Base-by-base conservation (phyloP, 2,113 vertebrate genomes). In the Ahaetulla prasina region DNA sequence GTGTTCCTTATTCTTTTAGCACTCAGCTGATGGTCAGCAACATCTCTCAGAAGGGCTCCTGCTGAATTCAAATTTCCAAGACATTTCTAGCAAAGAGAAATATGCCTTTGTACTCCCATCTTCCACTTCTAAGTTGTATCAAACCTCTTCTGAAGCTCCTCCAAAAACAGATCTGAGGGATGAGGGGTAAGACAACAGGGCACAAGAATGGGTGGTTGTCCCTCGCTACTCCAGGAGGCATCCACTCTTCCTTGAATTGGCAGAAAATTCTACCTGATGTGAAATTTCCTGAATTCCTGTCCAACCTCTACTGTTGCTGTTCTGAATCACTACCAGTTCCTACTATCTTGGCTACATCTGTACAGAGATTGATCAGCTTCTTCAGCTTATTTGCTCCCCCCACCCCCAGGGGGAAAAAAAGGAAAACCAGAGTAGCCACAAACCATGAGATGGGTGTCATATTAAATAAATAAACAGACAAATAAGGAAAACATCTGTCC, bases 341-440 rank as follows among this genome's bases (percentile, higher is more conserved):
- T 80, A 8, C 35, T 80, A 43, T 39, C 8, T 18, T 43, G 35
- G 35, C 18, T 43, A 80, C 9, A 80, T 43, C 74, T 80, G 8
- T 80, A 39, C 18, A 80, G 35, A 39, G 35, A 22, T 80, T 80
- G 74, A 39, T 9, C 74, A 80, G 35, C 35, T 43, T 43, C n/a
- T 74, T 39, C 43, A 86, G 45, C 45, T 47, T 86, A 45, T 27
- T 49, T 27, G 43, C 23, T 16, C 16, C 54, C 7, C 25, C 55
- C 45, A 0, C 45, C 5, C 25, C 2, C 45, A 5, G 1, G 1
- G 4, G n/a, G 10, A 27, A 27, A 27, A 25, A 18, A 9, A 12
- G 9, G 84, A 47, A 85, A 49, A 85, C 45, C 84, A 85, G 22
- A 47, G 10, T 68, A 0, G 0, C 30, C 30, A 68, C 4, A 7